Conservation (phyloP, 2,888 invertebrate genomes). For the Malthinus flaveolus region DNA sequence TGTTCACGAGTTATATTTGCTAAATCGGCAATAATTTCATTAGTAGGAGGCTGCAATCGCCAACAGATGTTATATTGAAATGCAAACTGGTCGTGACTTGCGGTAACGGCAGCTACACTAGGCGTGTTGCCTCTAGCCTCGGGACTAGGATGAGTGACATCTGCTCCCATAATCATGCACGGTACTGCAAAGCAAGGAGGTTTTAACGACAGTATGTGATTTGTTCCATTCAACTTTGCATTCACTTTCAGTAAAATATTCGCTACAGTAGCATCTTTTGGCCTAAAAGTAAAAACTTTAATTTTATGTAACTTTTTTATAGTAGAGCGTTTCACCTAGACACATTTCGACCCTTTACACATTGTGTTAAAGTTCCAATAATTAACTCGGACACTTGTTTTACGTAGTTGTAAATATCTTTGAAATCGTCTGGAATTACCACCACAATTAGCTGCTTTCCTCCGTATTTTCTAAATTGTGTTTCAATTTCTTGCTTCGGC, state of each 20-base stretch:
- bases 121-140: slow-evolving; percentile 65
- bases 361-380: slow-evolving; percentile 75
- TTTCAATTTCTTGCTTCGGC: slow-evolving; percentile 7
- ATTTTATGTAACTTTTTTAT: background rate
- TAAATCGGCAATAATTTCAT: slow-evolving; percentile 77
- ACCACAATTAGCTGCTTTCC: slow-evolving; percentile 63
- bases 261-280: slow-evolving; percentile 64
- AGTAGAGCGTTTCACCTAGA: slow-evolving; percentile 36
- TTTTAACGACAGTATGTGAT: slow-evolving; percentile 61
- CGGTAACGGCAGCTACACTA: slow-evolving; percentile 75
- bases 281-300: slow-evolving; percentile 21
- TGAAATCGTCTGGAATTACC: slow-evolving; percentile 58
- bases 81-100: slow-evolving; percentile 69
- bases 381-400: slow-evolving; percentile 63
- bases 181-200: slow-evolving; percentile 59
- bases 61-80: slow-evolving; percentile 76
- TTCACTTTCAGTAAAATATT: slow-evolving; percentile 80
- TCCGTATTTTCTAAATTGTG: slow-evolving; percentile 26
- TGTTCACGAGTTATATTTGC: slow-evolving; percentile 61
- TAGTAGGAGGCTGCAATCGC: slow-evolving; percentile 72
- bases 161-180: slow-evolving; percentile 74
- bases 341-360: slow-evolving; percentile 62
- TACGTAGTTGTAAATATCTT: slow-evolving; percentile 33
- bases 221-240: slow-evolving; percentile 81
- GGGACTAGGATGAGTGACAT: slow-evolving; percentile 90